A percentile compares a stretch with the other conserved stretches of the same genome.
phyloP scores from a whole-genome alignment of 2,113 vertebrate species.

The Gymnarchus niloticus region DNA sequence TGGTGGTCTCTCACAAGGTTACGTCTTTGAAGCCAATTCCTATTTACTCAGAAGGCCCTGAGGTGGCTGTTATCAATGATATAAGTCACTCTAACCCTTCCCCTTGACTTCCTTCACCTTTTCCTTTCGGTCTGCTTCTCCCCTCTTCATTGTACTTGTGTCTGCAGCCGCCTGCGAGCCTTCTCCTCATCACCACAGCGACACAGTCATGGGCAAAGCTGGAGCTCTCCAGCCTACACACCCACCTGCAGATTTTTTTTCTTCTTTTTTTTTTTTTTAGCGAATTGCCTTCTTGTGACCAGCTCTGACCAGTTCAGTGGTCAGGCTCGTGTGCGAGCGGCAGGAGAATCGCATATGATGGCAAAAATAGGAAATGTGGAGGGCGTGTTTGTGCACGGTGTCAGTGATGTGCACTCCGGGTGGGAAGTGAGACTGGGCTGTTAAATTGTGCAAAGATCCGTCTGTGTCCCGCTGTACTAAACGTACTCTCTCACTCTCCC shows the following conservation, averaged over 20 bases:
- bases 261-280: background rate
- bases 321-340: too few species aligned
- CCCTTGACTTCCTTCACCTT: background rate
- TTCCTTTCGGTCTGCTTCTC: background rate
- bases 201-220: background rate
- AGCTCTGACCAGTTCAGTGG: too few species aligned
- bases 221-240: background rate
- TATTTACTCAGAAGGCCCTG: background rate
- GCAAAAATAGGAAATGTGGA: too few species aligned
- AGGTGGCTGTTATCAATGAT: background rate
- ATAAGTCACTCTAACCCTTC: background rate
- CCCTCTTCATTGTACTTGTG: background rate
- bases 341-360: too few species aligned
- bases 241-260: background rate
- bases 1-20: background rate
- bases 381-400: too few species aligned
- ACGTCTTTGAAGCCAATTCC: too few species aligned
- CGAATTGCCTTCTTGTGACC: too few species aligned
- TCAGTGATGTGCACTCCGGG: background rate
- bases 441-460: conserved; percentile 7
- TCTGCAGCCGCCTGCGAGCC: background rate
- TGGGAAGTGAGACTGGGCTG: background rate
- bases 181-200: background rate
- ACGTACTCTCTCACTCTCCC: conserved; percentile 41
- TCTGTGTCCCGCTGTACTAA: background rate